Conservation (phyloP, 2,797 vertebrate genomes). For the Anisognathus igniventris region DNA sequence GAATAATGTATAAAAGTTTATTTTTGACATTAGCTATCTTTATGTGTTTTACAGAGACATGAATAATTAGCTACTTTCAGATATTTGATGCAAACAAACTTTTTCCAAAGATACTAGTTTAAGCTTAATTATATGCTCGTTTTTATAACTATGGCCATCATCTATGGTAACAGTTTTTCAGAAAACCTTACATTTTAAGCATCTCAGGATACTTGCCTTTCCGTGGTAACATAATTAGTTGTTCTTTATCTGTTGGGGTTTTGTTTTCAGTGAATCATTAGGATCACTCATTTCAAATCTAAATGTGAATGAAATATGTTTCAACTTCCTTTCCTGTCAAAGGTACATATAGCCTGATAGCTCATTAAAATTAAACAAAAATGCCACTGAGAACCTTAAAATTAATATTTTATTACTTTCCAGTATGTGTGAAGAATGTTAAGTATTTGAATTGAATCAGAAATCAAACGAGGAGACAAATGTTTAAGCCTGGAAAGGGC, state of each 20-base stretch:
- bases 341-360: not conserved
- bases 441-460: not conserved
- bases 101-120: not conserved
- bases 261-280: not conserved
- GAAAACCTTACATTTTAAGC: not conserved
- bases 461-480: not conserved
- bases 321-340: not conserved
- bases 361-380: conserved; percentile 25
- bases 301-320: not conserved
- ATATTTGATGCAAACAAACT: not conserved
- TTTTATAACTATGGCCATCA: not conserved
- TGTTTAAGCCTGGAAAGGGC: not conserved
- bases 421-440: not conserved
- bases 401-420: not conserved
- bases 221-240: not conserved
- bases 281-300: not conserved
- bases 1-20: not conserved
- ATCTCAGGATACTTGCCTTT: not conserved
- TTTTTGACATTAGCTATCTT: not conserved
- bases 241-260: not conserved
- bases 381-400: not conserved
- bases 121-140: not conserved
- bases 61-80: not conserved
- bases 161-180: not conserved
- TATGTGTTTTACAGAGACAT: not conserved